These are phyloP conservation scores for Scotopteryx bipunctaria DNA, from an alignment of 2,888 invertebrate species.

Conservation along the genomic window DNA sequence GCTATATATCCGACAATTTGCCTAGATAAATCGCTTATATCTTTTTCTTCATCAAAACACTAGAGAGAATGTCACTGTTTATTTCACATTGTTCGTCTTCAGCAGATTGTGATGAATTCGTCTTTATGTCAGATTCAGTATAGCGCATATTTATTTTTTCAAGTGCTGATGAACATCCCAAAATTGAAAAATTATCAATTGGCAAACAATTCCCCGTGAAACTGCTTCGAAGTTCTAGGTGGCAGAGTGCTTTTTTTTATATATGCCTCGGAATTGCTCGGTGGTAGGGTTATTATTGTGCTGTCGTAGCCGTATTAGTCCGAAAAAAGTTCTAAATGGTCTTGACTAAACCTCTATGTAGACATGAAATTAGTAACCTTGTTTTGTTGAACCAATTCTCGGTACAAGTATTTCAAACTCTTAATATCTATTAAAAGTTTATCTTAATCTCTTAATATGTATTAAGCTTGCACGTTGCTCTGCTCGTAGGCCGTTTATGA, in stretches of 20 bases:
- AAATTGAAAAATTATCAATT: constrained; percentile 2
- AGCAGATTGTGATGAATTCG: background rate
- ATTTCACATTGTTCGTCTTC: constrained; percentile 3
- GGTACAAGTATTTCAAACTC: constrained; percentile 5
- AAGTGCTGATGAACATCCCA: constrained; percentile 2
- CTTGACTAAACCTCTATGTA: no score
- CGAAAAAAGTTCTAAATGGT: background rate
- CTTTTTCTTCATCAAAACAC: background rate
- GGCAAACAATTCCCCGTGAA: constrained; percentile 3
- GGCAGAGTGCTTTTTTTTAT: background rate
- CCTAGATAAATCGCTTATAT: background rate
- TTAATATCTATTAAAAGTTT: constrained; percentile 1
- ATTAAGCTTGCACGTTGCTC: no score
- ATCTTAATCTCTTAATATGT: no score
- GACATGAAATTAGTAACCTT: constrained; percentile 1
- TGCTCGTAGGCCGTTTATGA: no score
- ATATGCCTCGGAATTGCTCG: background rate
- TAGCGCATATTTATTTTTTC: constrained; percentile 4
- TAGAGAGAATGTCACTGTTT: constrained; percentile 2
- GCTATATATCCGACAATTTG: constrained; percentile 1
- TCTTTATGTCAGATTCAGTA: constrained; percentile 1
- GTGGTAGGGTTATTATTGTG: constrained; percentile 3
- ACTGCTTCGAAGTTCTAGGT: background rate
- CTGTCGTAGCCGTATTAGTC: background rate
- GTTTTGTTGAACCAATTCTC: constrained; percentile 2